Conservation (phyloP, 2,888 invertebrate species). For the Diadegma fenestrale region DNA sequence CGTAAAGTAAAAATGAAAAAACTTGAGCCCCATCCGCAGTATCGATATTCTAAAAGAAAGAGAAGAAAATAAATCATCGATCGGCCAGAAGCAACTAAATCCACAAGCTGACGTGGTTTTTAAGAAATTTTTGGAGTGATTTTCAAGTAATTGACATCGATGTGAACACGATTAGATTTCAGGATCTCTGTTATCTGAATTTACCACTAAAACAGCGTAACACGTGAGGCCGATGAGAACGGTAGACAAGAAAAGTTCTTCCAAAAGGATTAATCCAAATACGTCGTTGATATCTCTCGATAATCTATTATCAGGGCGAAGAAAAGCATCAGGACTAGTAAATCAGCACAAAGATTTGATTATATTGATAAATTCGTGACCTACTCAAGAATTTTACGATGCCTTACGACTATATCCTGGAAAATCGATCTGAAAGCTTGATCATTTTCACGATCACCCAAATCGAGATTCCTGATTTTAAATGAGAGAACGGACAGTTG, state of each 20-base stretch:
- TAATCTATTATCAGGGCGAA: slow-evolving; percentile 27
- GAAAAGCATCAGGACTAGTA: background rate
- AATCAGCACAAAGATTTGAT: background rate
- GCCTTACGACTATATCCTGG: slow-evolving; percentile 31
- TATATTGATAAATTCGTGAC: background rate
- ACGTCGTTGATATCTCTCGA: slow-evolving; percentile 60
- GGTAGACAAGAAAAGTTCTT: slow-evolving; percentile 59
- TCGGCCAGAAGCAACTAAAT: background rate
- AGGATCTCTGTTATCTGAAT: background rate
- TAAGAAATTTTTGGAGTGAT: background rate
- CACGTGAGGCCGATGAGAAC: slow-evolving; percentile 60
- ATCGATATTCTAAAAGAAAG: slow-evolving; percentile 20
- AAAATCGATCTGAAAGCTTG: background rate
- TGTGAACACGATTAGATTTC: background rate
- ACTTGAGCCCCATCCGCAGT: slow-evolving; percentile 8
- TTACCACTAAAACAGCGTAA: slow-evolving; percentile 64
- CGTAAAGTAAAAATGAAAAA: slow-evolving; percentile 35
- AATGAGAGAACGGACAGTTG: slow-evolving; percentile 51
- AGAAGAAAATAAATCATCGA: background rate
- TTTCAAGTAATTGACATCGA: background rate
- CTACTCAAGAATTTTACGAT: slow-evolving; percentile 54
- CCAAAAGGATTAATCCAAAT: slow-evolving; percentile 61
- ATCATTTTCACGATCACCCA: background rate
- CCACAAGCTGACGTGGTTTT: background rate
- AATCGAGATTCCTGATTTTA: slow-evolving; percentile 46